A percentile compares a stretch with the other conserved stretches of the same genome.
These are phyloP conservation scores for Lomographa bimaculata DNA, from an alignment of 2,888 invertebrate genomes.

Conservation along the genomic window DNA sequence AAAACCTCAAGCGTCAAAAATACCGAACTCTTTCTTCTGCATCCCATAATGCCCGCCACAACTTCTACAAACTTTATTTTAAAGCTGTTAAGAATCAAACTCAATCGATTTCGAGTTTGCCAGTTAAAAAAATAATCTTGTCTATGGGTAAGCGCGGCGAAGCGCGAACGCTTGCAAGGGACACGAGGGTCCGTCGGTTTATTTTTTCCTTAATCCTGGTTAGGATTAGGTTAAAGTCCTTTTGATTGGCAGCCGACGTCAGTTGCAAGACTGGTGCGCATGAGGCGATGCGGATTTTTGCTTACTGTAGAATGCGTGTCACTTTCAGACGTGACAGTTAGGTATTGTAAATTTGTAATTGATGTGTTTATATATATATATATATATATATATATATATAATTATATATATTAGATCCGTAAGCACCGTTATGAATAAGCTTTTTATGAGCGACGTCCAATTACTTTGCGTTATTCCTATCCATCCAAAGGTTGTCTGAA, in stretches of 20 bases:
- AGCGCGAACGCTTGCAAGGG: conserved; percentile 76
- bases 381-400: no score
- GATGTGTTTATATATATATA: no score
- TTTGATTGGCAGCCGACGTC: conserved; percentile 82
- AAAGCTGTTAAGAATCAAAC: conserved; percentile 34
- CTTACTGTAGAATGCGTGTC: conserved; percentile 32
- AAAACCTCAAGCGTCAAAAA: conserved; percentile 79
- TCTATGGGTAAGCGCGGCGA: conserved; percentile 52
- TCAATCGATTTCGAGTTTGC: conserved; percentile 17
- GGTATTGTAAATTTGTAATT: no score
- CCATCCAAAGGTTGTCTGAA: no score
- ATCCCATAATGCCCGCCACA: not conserved
- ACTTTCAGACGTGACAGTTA: conserved; percentile 14
- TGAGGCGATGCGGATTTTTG: conserved; percentile 36
- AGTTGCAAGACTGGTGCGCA: conserved; percentile 58
- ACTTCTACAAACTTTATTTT: conserved; percentile 32
- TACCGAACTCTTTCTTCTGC: conserved; percentile 40
- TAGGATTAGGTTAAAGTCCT: conserved; percentile 79
- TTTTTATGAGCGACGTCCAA: no score
- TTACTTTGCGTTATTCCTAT: no score
- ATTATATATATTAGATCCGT: no score
- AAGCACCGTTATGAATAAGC: no score
- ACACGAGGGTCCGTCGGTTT: conserved; percentile 72
- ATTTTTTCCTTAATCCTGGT: conserved; percentile 80
- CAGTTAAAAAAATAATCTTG: conserved; percentile 19